Evolutionary conservation across 2,888 invertebrate species (phyloP).

Genomic region (Rhingia rostrata): DNA sequence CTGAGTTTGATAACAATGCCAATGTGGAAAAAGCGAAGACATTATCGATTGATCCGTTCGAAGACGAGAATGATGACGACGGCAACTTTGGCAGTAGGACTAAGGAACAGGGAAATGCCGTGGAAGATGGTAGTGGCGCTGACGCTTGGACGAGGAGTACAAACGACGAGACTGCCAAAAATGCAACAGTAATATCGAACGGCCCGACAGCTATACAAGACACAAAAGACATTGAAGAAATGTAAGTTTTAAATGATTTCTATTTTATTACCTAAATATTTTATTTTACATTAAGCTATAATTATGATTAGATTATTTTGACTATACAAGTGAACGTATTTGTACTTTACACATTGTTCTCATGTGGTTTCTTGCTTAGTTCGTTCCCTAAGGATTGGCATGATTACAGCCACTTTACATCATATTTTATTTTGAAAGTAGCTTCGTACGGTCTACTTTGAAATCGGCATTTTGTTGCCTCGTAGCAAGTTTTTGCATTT

Average conservation of each 20-base stretch:
- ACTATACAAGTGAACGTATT: too few species aligned
- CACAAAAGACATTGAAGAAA: constrained; percentile 64
- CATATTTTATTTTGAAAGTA: too few species aligned
- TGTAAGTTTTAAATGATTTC: constrained; percentile 47
- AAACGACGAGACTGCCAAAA: constrained; percentile 69
- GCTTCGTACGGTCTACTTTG: too few species aligned
- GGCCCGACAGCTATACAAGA: constrained; percentile 59
- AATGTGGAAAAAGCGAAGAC: constrained; percentile 79
- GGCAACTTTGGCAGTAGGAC: constrained; percentile 68
- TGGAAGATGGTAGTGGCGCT: constrained; percentile 38
- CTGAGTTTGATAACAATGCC: constrained; percentile 81
- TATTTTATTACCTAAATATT: not conserved
- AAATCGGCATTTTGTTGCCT: too few species aligned
- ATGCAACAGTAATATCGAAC: constrained; percentile 66
- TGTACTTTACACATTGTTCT: too few species aligned
- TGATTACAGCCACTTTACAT: too few species aligned
- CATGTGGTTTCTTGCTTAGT: too few species aligned
- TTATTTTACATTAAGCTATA: not conserved
- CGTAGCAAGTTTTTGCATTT: too few species aligned
- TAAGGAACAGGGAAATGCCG: constrained; percentile 57
- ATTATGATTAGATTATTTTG: too few species aligned
- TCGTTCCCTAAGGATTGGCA: too few species aligned
- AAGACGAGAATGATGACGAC: constrained; percentile 56
- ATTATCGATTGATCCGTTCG: constrained; percentile 47
- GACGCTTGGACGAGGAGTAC: constrained; percentile 51